Conservation (phyloP, 2,888 invertebrate genomes). For the Volucella inanis region DNA sequence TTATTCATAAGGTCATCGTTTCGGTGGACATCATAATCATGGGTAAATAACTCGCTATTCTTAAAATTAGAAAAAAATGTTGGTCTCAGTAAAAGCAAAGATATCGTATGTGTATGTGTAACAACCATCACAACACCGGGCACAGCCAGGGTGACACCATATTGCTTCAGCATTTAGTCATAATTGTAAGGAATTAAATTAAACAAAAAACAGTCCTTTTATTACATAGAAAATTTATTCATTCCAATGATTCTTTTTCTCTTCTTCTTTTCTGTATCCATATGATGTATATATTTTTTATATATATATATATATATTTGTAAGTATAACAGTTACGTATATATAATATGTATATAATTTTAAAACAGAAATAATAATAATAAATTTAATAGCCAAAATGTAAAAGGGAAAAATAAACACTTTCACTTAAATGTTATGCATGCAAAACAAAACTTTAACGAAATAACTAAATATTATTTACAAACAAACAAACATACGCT, state of each 20-base stretch:
- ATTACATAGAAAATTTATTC: constrained; percentile 72
- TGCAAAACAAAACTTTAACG: constrained; percentile 62
- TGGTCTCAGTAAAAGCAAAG: too few relatives aligned
- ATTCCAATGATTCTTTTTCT: constrained; percentile 58
- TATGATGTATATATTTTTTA: constrained; percentile 53
- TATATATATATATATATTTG: constrained; percentile 15
- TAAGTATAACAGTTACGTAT: constrained; percentile 60
- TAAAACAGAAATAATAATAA: constrained; percentile 43
- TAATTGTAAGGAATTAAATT: not conserved
- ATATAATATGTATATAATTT: constrained; percentile 11
- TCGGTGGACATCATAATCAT: too few relatives aligned
- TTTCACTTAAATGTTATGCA: constrained; percentile 59
- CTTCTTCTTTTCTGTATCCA: constrained; percentile 43
- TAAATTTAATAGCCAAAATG: constrained; percentile 58
- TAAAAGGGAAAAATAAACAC: constrained; percentile 32
- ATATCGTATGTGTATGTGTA: too few relatives aligned
- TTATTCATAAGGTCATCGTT: too few relatives aligned
- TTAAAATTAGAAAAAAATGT: too few relatives aligned
- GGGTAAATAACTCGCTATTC: too few relatives aligned
- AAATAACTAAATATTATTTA: constrained; percentile 64
- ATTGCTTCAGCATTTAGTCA: not conserved
- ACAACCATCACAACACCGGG: too few relatives aligned
- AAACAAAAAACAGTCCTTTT: constrained; percentile 7
- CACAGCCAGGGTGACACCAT: too few relatives aligned
- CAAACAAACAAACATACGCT: constrained; percentile 64